phyloP scores from a whole-genome alignment of 2,113 vertebrate genomes.

The Sigmodon hispidus region DNA sequence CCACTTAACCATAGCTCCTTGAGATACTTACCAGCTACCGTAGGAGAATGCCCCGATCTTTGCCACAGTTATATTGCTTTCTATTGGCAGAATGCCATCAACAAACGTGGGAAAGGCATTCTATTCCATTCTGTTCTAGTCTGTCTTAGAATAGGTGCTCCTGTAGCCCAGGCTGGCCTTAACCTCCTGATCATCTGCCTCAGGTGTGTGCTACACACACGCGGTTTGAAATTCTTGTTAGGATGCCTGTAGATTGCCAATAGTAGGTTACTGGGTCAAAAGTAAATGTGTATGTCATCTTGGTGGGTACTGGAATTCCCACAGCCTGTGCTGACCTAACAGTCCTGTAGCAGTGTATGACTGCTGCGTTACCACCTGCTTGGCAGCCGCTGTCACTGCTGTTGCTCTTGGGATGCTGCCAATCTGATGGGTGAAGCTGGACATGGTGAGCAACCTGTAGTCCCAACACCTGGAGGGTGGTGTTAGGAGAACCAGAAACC shows the following conservation, averaged over 20 bases:
- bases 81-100: not conserved
- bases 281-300: not conserved
- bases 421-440: not conserved
- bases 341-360: not conserved
- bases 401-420: not conserved
- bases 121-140: not conserved
- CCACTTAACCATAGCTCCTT: not conserved
- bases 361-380: not conserved
- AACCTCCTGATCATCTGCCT: not conserved
- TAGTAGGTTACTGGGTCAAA: not conserved
- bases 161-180: not conserved
- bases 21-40: accelerated
- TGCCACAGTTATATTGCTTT: not conserved
- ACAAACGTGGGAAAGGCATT: not conserved
- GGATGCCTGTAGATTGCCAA: not conserved
- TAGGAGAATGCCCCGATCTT: not conserved
- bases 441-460: not conserved
- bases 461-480: not conserved
- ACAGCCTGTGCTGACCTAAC: not conserved
- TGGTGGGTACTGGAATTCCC: not conserved
- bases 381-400: not conserved
- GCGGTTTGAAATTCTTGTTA: not conserved
- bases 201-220: not conserved
- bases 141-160: not conserved
- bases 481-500: not conserved